Conservation (phyloP, 2,113 vertebrate species). For the Lycaon pictus region DNA sequence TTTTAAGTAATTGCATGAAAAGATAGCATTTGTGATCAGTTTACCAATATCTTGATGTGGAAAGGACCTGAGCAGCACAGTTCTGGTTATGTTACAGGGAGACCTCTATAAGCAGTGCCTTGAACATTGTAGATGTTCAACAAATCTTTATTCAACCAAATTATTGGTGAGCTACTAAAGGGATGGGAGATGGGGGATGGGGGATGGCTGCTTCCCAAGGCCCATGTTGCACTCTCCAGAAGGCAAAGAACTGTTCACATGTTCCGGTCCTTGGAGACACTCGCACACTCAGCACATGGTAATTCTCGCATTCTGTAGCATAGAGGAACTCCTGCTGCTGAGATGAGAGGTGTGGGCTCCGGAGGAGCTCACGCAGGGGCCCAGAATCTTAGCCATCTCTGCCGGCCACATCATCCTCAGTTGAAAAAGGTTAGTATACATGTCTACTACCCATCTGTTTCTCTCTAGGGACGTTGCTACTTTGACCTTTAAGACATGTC, state of each 20-base stretch:
- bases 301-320: background rate
- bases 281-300: fast-evolving
- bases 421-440: background rate
- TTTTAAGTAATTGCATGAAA: background rate
- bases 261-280: background rate
- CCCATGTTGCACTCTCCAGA: background rate
- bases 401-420: fast-evolving
- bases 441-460: background rate
- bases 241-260: fast-evolving
- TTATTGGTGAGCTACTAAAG: background rate
- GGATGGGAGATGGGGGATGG: background rate
- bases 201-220: background rate
- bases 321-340: background rate
- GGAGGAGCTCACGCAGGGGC: background rate
- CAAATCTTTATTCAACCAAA: background rate
- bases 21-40: background rate
- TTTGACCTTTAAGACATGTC: background rate
- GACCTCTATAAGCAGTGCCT: background rate
- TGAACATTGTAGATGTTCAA: background rate
- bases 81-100: background rate
- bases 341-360: background rate
- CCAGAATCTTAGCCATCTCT: background rate
- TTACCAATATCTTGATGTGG: background rate
- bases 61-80: background rate
- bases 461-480: background rate